Evolutionary conservation across 53 echinoderm and acorn worm genomes (phyloP).

Genomic region (Echinarachnius parma): DNA sequence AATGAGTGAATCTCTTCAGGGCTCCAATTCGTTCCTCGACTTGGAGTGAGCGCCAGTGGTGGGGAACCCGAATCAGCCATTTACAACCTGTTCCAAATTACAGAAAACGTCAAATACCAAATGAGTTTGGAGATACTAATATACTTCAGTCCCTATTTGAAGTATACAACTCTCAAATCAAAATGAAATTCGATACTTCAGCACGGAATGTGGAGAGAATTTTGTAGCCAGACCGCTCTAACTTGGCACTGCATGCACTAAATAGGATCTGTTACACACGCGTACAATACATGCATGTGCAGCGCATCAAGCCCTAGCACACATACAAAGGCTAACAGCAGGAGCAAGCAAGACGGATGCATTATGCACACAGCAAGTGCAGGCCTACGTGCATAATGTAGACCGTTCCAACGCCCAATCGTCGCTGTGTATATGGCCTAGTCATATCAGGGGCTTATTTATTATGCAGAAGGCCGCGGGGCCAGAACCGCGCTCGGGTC

Average conservation of each 20-base stretch:
- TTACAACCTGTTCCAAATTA: neutral
- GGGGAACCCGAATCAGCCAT: conserved; percentile 40
- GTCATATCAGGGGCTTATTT: conserved; percentile 40
- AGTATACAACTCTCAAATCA: too few relatives aligned
- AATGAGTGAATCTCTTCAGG: conserved; percentile 46
- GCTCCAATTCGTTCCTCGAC: conserved; percentile 52
- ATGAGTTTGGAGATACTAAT: too few relatives aligned
- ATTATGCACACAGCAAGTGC: conserved; percentile 41
- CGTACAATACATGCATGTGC: conserved; percentile 32
- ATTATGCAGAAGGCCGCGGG: conserved; percentile 56
- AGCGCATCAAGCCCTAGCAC: too few relatives aligned
- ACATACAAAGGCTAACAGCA: too few relatives aligned
- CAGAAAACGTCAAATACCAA: too few relatives aligned
- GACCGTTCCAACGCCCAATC: conserved; percentile 54
- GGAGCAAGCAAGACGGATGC: conserved; percentile 9
- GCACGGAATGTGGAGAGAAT: conserved; percentile 2
- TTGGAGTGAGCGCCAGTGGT: too few relatives aligned
- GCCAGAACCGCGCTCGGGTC: conserved; percentile 50
- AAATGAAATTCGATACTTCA: too few relatives aligned
- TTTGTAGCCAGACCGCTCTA: conserved; percentile 34
- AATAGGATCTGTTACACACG: neutral
- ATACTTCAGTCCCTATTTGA: too few relatives aligned
- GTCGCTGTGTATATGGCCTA: conserved; percentile 34
- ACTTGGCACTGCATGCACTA: conserved; percentile 28
- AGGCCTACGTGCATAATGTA: conserved; percentile 55